Base-by-base conservation (phyloP, 2,797 vertebrate genomes). In the Ctenochaetus hawaiiensis region DNA sequence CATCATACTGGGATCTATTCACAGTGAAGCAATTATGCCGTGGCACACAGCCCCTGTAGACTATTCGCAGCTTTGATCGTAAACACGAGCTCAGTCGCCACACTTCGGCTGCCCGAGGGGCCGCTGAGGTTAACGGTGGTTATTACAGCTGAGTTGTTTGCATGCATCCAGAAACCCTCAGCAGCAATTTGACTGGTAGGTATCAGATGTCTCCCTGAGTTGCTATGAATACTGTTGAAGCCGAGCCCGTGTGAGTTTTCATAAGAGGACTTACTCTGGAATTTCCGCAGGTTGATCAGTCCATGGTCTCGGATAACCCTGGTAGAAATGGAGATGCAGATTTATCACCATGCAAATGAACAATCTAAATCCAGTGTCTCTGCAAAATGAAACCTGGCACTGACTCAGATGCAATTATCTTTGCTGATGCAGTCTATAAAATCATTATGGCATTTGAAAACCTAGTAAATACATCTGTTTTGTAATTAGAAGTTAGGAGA, bases 281-380 rank as follows among this genome's bases (percentile, higher is more conserved):
- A 99, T 90, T 98, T 99, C 44, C 97, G 95, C 89, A 99, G 94
- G 94, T 99, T 99, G 95, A 99, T 98, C 79, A 99, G 95, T 63
- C 98, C 98, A 1, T 99, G 98, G 89, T 99, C 98, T 93, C 98
- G 95, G 93, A 99, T 96, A 82, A 99, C 98, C 94, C 98, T 99
- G 94, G 49, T 72, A 91, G 67, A 91, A 73, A 88, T 1, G 49
- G 30, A 89, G 13, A 86, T 45, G 64, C n/a, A 26, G 26, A 73
- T 83, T 78, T 67, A 80, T 60, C 65, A 79, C 5, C 58, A 69
- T 78, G 65, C 37, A 56, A 57, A 84, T 75, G 20, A 12, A 59
- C 66, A 44, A 57, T 67, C 16, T 20, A 43, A 58, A 66, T 67
- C 54, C 54, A n/a, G 10, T 12, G 12, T 61, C 34, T 59, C 34